These are phyloP conservation scores for Danionella dracula DNA, from an alignment of 2,797 vertebrate species.

Conservation along the genomic window DNA sequence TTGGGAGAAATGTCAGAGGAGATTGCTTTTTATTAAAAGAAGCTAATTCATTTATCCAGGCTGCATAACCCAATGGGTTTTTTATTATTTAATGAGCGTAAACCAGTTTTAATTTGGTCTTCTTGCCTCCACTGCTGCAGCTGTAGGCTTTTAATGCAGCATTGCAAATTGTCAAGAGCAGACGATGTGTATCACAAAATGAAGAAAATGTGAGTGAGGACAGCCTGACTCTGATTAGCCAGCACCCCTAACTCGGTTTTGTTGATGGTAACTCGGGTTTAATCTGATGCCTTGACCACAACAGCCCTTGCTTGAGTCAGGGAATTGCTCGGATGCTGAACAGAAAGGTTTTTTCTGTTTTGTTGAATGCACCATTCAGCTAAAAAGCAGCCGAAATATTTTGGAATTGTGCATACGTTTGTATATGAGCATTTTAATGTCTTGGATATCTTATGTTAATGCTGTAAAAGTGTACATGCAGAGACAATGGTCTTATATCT, in stretches of 20 bases:
- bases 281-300: slow-evolving; percentile 23
- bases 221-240: slow-evolving; percentile 31
- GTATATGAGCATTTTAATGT: neutral
- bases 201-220: slow-evolving; percentile 3
- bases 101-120: neutral
- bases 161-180: neutral
- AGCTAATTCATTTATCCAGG: neutral
- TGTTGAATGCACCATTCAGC: neutral
- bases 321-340: neutral
- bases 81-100: neutral
- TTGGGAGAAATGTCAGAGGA: neutral
- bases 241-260: slow-evolving; percentile 26
- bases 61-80: neutral
- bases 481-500: too few species aligned
- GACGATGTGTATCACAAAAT: neutral
- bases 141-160: neutral
- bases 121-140: neutral
- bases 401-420: neutral
- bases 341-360: neutral
- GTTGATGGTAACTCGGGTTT: neutral
- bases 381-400: neutral
- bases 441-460: neutral
- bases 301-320: neutral
- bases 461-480: too few species aligned
- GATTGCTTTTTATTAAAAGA: neutral